A percentile compares a stretch with the other conserved stretches of the same genome.
Evolutionary conservation across 2,797 vertebrate genomes (phyloP).

Genomic region (Coilia nasus): DNA sequence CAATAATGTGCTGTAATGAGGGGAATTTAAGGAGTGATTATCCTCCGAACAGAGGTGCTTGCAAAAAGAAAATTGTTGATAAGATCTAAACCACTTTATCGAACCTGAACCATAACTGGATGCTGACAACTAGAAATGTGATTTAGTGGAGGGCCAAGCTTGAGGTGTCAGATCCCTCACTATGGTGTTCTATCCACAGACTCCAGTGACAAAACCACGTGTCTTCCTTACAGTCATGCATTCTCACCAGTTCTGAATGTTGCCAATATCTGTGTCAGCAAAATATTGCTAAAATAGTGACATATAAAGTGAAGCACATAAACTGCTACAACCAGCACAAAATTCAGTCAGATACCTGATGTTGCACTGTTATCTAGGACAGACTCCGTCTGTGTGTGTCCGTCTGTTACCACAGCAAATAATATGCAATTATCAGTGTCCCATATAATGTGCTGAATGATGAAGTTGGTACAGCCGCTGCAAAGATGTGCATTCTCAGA

Average conservation of each 20-base stretch:
- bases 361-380: neutral
- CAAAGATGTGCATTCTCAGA: neutral
- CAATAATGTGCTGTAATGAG: neutral
- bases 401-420: neutral
- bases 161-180: constrained; percentile 17
- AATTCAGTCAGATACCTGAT: neutral
- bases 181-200: constrained; percentile 9
- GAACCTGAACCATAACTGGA: neutral
- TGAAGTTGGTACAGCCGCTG: neutral
- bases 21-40: neutral
- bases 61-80: neutral
- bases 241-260: neutral
- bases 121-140: neutral
- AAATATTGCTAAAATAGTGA: neutral
- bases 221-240: neutral
- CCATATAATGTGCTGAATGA: neutral
- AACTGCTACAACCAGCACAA: neutral
- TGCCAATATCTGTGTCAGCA: neutral
- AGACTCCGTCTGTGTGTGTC: neutral
- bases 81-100: neutral
- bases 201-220: neutral
- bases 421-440: neutral
- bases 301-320: neutral
- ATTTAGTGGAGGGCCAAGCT: neutral
- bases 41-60: neutral